Evolutionary conservation across 2,797 vertebrate species (phyloP).

Genomic region (Steatocranus sp.): DNA sequence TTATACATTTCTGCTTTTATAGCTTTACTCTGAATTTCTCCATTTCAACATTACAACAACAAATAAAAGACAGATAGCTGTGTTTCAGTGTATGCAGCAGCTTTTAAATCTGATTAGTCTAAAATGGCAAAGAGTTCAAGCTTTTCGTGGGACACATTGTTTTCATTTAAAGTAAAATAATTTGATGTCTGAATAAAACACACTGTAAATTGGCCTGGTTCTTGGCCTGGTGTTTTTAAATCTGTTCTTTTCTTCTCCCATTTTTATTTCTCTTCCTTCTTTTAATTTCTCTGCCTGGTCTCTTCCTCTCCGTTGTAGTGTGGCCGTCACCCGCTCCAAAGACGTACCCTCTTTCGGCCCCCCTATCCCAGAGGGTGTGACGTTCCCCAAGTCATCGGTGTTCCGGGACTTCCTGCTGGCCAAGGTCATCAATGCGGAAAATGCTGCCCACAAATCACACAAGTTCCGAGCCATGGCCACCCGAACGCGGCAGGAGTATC

Average conservation of each 20-base stretch:
- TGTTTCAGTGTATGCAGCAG: not conserved
- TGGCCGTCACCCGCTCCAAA: constrained; percentile 95
- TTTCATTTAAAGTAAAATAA: not conserved
- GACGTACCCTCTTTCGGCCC: constrained; percentile 98
- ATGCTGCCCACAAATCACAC: constrained; percentile 96
- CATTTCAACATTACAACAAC: not conserved
- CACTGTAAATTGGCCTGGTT: not conserved
- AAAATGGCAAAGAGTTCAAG: not conserved
- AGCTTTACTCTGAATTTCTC: not conserved
- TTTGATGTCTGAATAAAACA: not conserved
- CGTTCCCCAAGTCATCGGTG: constrained; percentile 94
- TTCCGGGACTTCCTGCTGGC: constrained; percentile 98
- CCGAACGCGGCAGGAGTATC: constrained; percentile 94
- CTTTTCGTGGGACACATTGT: not conserved
- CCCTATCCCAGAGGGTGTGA: constrained; percentile 92
- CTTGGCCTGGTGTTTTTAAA: not conserved
- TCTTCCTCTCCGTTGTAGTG: constrained; percentile 65
- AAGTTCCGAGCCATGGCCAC: constrained; percentile 98
- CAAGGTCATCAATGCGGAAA: constrained; percentile 97
- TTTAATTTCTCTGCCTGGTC: not conserved
- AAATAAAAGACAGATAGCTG: not conserved
- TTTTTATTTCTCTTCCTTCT: not conserved
- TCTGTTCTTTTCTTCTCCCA: not conserved
- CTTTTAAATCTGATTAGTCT: not conserved
- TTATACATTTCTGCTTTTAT: not conserved